Conservation (phyloP, 2,888 invertebrate species). For the Lasioglossum morio region DNA sequence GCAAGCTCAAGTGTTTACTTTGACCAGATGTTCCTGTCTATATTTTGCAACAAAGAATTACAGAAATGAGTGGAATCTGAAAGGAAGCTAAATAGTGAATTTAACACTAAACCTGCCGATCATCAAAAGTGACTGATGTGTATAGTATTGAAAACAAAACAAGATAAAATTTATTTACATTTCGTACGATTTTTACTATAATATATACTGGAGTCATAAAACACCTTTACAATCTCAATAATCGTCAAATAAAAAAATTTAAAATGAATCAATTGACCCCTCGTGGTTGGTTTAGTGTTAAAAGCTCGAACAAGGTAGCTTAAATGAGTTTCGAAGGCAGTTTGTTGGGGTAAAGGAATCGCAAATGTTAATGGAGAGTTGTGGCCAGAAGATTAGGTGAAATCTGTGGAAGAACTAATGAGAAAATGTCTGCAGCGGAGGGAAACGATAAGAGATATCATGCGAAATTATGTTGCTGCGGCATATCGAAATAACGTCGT, state of each 20-base stretch:
- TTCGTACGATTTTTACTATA: too few relatives aligned
- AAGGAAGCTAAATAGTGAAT: not conserved
- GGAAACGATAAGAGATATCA: constrained; percentile 1
- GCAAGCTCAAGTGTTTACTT: not conserved
- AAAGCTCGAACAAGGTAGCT: not conserved
- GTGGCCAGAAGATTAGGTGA: not conserved
- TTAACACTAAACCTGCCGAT: too few relatives aligned
- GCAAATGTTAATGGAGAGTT: not conserved
- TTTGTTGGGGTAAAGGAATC: not conserved
- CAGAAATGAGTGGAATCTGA: not conserved
- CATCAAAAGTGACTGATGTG: too few relatives aligned
- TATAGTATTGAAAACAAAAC: too few relatives aligned
- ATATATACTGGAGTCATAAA: too few relatives aligned
- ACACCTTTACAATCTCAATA: too few relatives aligned
- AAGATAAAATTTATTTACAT: too few relatives aligned
- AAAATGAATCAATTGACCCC: too few relatives aligned
- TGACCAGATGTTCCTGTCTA: not conserved
- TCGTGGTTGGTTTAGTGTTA: too few relatives aligned
- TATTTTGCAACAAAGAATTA: not conserved
- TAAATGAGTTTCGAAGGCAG: not conserved
- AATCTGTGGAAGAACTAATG: not conserved
- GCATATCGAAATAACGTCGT: constrained; percentile 19
- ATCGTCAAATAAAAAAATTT: too few relatives aligned
- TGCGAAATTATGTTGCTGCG: constrained; percentile 19
- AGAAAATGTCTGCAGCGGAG: not conserved